Evolutionary conservation across 2,888 invertebrate genomes (phyloP).

Genomic region (Pogonocherus hispidulus): DNA sequence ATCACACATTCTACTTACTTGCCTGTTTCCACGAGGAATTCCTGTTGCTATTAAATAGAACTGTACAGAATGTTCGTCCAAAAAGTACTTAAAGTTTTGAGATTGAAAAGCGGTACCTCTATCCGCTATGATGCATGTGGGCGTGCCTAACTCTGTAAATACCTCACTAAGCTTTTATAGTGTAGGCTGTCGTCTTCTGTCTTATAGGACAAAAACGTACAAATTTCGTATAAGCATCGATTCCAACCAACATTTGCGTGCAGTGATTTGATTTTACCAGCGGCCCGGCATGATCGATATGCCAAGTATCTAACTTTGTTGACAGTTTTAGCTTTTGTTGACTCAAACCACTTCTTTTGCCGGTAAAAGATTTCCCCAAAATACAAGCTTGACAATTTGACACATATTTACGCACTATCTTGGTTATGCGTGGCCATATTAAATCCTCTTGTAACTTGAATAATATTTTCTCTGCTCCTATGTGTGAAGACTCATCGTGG

Average conservation of each 20-base stretch:
- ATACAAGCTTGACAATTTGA: background rate
- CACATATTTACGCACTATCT: slow-evolving; percentile 3
- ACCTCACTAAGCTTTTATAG: too few relatives aligned
- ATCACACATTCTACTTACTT: slow-evolving; percentile 19
- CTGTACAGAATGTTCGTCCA: background rate
- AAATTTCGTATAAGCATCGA: too few relatives aligned
- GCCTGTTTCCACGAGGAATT: slow-evolving; percentile 5
- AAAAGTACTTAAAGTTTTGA: slow-evolving; percentile 6
- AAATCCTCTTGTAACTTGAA: background rate
- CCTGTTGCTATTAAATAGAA: too few relatives aligned
- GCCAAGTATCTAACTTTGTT: slow-evolving; percentile 2
- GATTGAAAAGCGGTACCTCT: background rate
- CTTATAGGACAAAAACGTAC: too few relatives aligned
- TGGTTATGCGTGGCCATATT: background rate
- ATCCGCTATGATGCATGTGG: background rate
- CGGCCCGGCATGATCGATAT: slow-evolving; percentile 1
- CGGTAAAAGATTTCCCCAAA: slow-evolving; percentile 4
- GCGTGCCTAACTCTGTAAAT: too few relatives aligned
- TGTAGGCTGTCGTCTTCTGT: too few relatives aligned
- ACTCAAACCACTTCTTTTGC: background rate
- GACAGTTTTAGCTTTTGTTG: background rate
- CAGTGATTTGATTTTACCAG: too few relatives aligned
- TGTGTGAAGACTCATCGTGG: slow-evolving; percentile 1
- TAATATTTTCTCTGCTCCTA: slow-evolving; percentile 2
- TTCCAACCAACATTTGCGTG: too few relatives aligned